Evolutionary conservation across 2,888 invertebrate species (phyloP), one percentile per base, ranked within the genome.

Genomic region (Aspidapion aeneum): DNA sequence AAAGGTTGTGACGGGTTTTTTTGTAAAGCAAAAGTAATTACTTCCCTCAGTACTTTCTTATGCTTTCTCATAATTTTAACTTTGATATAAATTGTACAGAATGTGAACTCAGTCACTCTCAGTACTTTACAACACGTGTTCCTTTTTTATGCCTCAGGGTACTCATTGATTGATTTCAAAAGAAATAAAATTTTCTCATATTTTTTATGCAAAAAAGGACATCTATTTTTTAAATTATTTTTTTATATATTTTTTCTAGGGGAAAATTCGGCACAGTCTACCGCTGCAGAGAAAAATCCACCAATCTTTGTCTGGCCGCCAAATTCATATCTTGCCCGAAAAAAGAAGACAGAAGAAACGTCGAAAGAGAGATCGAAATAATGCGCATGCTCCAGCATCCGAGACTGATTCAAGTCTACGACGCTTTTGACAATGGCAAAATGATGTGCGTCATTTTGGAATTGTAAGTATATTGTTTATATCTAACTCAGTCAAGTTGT

Each of bases 231-330:
- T n/a, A n/a, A n/a, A n/a, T n/a, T n/a, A n/a, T n/a, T n/a, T n/a
- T 35, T 52, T 52, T 52, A 5, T 9, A 19, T 52, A 9, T 51
- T 57, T 66, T 73, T 81, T 81, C 63, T 83, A 98, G 98, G 75
- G 98, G 98, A 2, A 97, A 97, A 85, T 98, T 98, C 81, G 98
- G 98, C 65, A 96, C 95, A 49, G 98, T 98, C 52, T 97, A 94
- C 82, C 88, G 90, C 75, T 98, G 97, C 81, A 86, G 86, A 60
- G 96, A 98, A 80, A 93, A 91, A 79, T 82, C 84, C 60, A 90
- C 90, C 0, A 91, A 91, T 0, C 81, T 94, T 60, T 86, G 88
- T 72, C 82, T 98, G 72, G 98, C 98, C 0, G 97, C 96, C 1
- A 98, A 98, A 82, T 91, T 96, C 78, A 93, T 98, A 69, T 89